phyloP scores from a whole-genome alignment of 2,797 vertebrate species.

The Sparidentex hasta region DNA sequence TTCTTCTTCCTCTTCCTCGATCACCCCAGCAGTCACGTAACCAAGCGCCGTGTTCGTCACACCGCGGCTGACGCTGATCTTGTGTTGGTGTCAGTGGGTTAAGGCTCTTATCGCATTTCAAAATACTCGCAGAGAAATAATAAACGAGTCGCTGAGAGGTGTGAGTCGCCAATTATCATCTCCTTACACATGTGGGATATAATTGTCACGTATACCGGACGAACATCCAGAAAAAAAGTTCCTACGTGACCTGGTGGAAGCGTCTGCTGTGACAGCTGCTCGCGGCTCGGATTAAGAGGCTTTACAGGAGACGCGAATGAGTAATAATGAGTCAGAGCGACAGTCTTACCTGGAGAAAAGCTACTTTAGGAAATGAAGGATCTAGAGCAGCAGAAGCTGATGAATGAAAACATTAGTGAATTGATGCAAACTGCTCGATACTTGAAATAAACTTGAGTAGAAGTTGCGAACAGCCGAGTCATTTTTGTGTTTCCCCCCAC shows the following conservation, averaged over 20 bases:
- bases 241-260: conserved; percentile 35
- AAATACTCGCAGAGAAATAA: conserved; percentile 31
- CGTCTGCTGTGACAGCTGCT: conserved; percentile 50
- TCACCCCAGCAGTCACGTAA: conserved; percentile 5
- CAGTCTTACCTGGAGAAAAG: conserved; percentile 54
- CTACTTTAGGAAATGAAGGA: conserved; percentile 42
- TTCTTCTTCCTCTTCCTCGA: conserved; percentile 6
- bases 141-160: conserved; percentile 24
- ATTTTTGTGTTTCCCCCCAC: conserved; percentile 9
- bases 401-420: conserved; percentile 18
- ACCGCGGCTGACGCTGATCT: not conserved
- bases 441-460: not conserved
- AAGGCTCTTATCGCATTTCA: conserved; percentile 24
- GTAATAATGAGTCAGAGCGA: conserved; percentile 52
- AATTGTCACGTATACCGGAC: conserved; percentile 51
- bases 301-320: conserved; percentile 37
- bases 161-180: conserved; percentile 52
- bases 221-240: conserved; percentile 29
- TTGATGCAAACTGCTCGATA: conserved; percentile 17
- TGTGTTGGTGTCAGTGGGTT: conserved; percentile 12
- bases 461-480: conserved; percentile 17
- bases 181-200: conserved; percentile 32
- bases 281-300: conserved; percentile 45
- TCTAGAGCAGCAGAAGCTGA: conserved; percentile 10
- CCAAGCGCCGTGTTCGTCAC: not conserved